Percentiles rank a stretch among this genome's conserved stretches.
Evolutionary conservation across 1,140 invertebrate genomes (phyloP).

Genomic region (Drosophila parabipectinata): DNA sequence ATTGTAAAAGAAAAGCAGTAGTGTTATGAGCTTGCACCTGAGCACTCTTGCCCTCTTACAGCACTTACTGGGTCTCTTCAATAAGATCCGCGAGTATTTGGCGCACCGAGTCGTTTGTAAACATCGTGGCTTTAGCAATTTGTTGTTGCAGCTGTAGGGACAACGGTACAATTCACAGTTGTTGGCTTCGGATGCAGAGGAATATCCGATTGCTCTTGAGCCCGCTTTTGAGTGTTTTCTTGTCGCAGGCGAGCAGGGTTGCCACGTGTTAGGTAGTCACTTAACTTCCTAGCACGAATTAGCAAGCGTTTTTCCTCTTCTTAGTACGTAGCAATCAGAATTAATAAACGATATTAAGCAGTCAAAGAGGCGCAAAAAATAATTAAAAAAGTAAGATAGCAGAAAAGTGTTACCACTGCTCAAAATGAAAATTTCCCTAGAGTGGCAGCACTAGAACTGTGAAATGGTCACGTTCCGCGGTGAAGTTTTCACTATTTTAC

Average conservation of each 20-base stretch:
- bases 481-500: too few relatives aligned
- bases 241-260: constrained; percentile 3
- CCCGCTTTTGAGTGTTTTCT: constrained; percentile 9
- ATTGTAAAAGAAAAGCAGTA: background rate
- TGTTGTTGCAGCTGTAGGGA: constrained; percentile 8
- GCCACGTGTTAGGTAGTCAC: background rate
- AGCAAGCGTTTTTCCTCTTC: background rate
- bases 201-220: background rate
- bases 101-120: constrained; percentile 51
- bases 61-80: constrained; percentile 59
- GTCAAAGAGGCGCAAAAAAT: background rate
- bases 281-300: background rate
- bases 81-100: constrained; percentile 54
- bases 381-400: background rate
- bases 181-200: background rate
- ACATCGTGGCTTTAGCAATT: constrained; percentile 15
- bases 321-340: background rate
- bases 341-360: background rate
- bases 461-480: background rate
- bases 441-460: constrained; percentile 7
- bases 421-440: background rate
- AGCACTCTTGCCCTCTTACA: background rate
- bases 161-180: constrained; percentile 7
- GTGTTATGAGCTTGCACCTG: constrained; percentile 9
- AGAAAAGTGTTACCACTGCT: background rate